These are phyloP conservation scores for Cartodere bifasciata DNA, from an alignment of 2,888 invertebrate genomes.

Conservation along the genomic window DNA sequence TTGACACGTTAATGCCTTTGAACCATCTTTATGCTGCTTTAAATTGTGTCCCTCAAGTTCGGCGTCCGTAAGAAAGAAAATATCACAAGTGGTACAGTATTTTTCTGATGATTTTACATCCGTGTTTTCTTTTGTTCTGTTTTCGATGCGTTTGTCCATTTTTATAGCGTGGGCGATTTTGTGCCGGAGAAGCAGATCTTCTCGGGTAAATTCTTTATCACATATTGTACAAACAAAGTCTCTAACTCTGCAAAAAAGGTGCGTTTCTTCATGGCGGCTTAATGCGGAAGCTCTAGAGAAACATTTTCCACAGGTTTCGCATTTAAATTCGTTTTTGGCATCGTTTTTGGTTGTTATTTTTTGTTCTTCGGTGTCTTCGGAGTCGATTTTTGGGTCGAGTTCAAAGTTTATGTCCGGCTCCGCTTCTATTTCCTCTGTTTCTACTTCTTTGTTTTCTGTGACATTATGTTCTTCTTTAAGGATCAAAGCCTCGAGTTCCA, in stretches of 20 bases:
- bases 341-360: slow-evolving; percentile 10
- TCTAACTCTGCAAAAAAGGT: slow-evolving; percentile 22
- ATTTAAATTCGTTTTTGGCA: slow-evolving; percentile 19
- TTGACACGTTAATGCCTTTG: slow-evolving; percentile 33
- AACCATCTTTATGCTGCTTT: slow-evolving; percentile 2
- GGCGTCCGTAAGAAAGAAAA: slow-evolving; percentile 9
- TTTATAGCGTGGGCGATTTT: slow-evolving; percentile 28
- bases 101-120: slow-evolving; percentile 6
- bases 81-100: too few relatives aligned
- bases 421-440: too few relatives aligned
- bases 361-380: slow-evolving; percentile 6
- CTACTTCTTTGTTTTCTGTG: too few relatives aligned
- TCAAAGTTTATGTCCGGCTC: too few relatives aligned
- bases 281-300: slow-evolving; percentile 31
- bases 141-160: slow-evolving; percentile 20
- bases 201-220: slow-evolving; percentile 25
- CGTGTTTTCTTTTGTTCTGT: slow-evolving; percentile 15
- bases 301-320: slow-evolving; percentile 37
- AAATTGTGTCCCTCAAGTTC: slow-evolving; percentile 4
- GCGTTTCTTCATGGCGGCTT: slow-evolving; percentile 32
- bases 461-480: too few relatives aligned
- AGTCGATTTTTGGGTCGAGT: too few relatives aligned
- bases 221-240: slow-evolving; percentile 27
- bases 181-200: slow-evolving; percentile 28
- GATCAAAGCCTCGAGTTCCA: too few relatives aligned